Conservation (phyloP, 2,113 vertebrate species). For the Aviceda subcristata region DNA sequence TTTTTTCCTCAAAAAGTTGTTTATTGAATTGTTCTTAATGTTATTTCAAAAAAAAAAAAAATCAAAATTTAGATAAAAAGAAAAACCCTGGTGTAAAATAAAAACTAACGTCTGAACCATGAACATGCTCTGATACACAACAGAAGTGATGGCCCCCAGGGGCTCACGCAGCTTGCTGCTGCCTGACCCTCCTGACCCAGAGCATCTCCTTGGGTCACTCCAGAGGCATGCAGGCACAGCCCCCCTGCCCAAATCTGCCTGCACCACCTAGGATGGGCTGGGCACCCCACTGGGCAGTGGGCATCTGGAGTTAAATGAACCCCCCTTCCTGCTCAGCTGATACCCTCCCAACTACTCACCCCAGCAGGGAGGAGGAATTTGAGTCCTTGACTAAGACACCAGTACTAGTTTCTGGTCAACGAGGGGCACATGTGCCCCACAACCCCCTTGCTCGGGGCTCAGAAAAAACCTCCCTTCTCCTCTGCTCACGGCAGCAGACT, state of each 20-base stretch:
- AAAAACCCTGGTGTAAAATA: slow-evolving; percentile 63
- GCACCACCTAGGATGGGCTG: fast-evolving
- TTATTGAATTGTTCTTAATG: slow-evolving; percentile 75
- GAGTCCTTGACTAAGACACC: background rate
- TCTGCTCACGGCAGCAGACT: background rate
- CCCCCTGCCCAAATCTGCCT: background rate
- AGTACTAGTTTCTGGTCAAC: background rate
- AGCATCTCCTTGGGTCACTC: background rate
- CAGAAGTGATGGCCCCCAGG: fast-evolving
- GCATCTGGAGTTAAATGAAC: background rate
- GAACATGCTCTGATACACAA: background rate
- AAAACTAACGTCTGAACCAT: slow-evolving; percentile 18
- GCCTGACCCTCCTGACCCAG: background rate
- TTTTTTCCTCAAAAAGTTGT: slow-evolving; percentile 74
- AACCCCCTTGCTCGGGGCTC: background rate
- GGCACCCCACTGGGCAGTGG: fast-evolving
- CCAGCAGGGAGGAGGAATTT: background rate
- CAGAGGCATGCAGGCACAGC: background rate
- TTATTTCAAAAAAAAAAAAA: slow-evolving; percentile 71
- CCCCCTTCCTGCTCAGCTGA: background rate
- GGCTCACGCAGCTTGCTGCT: background rate
- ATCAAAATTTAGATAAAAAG: slow-evolving; percentile 76
- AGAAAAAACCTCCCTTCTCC: background rate
- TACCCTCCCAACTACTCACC: background rate
- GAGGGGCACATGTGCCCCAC: fast-evolving